A percentile compares a stretch with the other conserved stretches of the same genome.
Evolutionary conservation across 2,797 vertebrate genomes (phyloP).

Genomic region (Cuculus canorus): DNA sequence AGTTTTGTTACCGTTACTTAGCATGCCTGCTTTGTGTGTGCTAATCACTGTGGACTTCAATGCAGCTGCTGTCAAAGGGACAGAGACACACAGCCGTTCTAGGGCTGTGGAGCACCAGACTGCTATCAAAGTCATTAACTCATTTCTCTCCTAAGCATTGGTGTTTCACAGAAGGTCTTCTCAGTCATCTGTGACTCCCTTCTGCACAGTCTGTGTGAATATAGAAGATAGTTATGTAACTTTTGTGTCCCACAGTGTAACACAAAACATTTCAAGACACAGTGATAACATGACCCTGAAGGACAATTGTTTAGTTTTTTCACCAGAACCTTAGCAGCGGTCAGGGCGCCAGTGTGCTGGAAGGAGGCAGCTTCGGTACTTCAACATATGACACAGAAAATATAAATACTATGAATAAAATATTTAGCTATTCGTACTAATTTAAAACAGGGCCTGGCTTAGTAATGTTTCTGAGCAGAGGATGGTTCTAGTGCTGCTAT

Average conservation of each 20-base stretch:
- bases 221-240: neutral
- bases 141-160: neutral
- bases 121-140: neutral
- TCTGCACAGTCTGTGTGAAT: neutral
- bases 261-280: neutral
- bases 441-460: neutral
- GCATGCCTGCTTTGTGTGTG: neutral
- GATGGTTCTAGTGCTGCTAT: neutral
- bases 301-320: neutral
- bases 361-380: neutral
- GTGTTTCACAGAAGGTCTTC: neutral
- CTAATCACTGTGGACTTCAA: neutral
- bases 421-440: neutral
- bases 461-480: neutral
- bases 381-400: neutral
- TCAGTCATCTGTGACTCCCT: neutral
- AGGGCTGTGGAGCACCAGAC: neutral
- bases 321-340: neutral
- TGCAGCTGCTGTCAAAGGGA: accelerated
- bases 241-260: neutral
- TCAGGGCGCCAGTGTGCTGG: neutral
- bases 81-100: neutral
- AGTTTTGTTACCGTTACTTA: neutral
- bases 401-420: neutral
- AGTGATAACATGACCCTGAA: neutral